Evolutionary conservation across 2,797 vertebrate genomes (phyloP), one percentile per base, ranked within the genome.

Genomic region (Sebastes oblongus): DNA sequence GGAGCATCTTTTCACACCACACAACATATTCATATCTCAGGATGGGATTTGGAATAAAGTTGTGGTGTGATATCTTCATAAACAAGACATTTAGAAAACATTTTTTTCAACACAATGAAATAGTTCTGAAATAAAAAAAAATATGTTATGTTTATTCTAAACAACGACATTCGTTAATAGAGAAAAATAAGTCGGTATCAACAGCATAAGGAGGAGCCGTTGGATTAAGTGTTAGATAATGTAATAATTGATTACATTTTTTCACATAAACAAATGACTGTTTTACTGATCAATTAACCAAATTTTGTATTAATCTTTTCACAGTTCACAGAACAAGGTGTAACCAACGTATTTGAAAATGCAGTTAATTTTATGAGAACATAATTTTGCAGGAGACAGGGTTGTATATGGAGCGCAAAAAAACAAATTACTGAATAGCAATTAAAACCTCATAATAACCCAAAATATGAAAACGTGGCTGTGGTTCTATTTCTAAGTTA

Each of bases 11-110:
- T 78, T 72, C 18, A 4, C 66, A 55, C 36, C 39, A 22, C 50
- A 61, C 56, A 59, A 58, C 62, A 69, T 24, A 50, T 56, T 27
- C 14, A 83, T 78, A 27, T 61, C 36, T 70, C 18, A 1, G 73
- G 56, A 82, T 46, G 82, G 69, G 70, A 80, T 87, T 77, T 77
- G 50, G 61, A 60, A 65, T 67, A 58, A 75, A 80, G 68, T 64
- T 34, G 78, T 5, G 13, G 8, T 11, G 36, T 46, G 75, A 82
- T 74, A 62, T 68, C 27, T 67, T 70, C 16, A 74, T 59, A 56
- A 74, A 61, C 22, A 32, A 34, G 34, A 79, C 62, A 83, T 90
- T 89, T 78, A 78, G 73, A 85, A 85, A 29, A 64, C 29, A 83
- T 46, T 46, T 87, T 89, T 86, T 66, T 20, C 24, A 59, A 70